These are phyloP conservation scores for Trogon melanurus DNA, from an alignment of 2,113 vertebrate species.

Conservation along the genomic window DNA sequence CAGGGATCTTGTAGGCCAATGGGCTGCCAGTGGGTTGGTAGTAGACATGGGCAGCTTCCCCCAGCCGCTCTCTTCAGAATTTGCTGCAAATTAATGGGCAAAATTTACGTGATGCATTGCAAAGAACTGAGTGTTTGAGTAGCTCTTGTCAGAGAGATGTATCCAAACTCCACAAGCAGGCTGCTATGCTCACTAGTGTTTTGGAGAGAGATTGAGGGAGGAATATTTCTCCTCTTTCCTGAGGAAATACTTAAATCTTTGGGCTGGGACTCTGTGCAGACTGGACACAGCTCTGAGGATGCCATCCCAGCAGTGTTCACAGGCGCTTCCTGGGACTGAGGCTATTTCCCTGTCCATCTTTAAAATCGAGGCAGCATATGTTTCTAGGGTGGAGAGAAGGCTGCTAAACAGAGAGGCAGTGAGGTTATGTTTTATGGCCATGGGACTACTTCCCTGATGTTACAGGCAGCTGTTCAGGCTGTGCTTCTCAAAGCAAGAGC, in stretches of 20 bases:
- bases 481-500: not conserved
- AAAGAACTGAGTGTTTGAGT: not conserved
- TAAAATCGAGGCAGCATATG: not conserved
- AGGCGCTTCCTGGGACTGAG: not conserved
- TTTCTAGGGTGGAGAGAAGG: not conserved
- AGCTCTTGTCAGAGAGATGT: not conserved
- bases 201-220: not conserved
- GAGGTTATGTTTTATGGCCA: not conserved
- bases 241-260: not conserved
- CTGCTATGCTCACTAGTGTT: rapidly evolving
- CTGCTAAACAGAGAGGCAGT: not conserved
- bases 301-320: not conserved
- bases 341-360: not conserved
- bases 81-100: not conserved
- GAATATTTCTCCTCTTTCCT: not conserved
- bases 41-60: not conserved
- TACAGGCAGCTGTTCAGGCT: not conserved
- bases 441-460: not conserved
- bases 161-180: not conserved
- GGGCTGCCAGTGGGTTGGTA: not conserved
- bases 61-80: rapidly evolving
- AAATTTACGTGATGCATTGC: not conserved
- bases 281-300: not conserved
- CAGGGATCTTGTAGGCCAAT: not conserved
- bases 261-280: not conserved